Evolutionary conservation across 2,113 vertebrate genomes (phyloP).

Genomic region (Lethenteron camtschaticum): DNA sequence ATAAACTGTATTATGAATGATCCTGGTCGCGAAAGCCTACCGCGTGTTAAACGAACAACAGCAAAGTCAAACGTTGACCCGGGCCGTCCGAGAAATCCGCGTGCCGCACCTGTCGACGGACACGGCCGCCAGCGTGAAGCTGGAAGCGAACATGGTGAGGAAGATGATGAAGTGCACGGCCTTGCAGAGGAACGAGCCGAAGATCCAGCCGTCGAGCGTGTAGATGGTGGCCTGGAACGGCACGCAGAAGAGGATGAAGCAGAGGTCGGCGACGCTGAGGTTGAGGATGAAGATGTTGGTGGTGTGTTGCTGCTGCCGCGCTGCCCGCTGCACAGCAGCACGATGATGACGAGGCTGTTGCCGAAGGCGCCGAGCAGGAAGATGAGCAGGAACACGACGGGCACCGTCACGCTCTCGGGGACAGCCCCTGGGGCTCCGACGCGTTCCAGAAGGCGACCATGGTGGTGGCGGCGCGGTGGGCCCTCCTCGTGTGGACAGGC

Average conservation of each 20-base stretch:
- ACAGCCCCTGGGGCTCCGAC: too few species aligned
- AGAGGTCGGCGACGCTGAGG: conserved; percentile 7
- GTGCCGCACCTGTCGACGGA: conserved; percentile 3
- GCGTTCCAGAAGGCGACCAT: too few species aligned
- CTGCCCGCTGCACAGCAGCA: not conserved
- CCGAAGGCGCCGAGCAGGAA: conserved; percentile 6
- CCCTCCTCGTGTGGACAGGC: too few species aligned
- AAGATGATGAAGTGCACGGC: not conserved
- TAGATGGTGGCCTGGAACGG: conserved; percentile 7
- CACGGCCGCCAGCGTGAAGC: conserved; percentile 6
- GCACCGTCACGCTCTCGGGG: not conserved
- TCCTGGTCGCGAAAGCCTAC: too few species aligned
- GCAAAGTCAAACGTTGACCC: too few species aligned
- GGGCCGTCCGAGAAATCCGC: too few species aligned
- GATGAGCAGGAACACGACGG: not conserved
- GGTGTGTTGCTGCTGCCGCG: not conserved
- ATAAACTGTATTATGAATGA: too few species aligned
- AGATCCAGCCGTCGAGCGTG: conserved; percentile 5
- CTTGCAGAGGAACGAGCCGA: conserved; percentile 6
- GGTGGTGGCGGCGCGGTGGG: too few species aligned
- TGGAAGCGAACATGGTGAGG: conserved; percentile 4
- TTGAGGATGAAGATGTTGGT: conserved; percentile 6
- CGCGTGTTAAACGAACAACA: too few species aligned
- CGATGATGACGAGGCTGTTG: conserved; percentile 4
- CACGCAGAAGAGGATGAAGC: conserved; percentile 7